Base-by-base conservation (phyloP, 64 coral and sea anemone genomes). In the Montipora sp. region DNA sequence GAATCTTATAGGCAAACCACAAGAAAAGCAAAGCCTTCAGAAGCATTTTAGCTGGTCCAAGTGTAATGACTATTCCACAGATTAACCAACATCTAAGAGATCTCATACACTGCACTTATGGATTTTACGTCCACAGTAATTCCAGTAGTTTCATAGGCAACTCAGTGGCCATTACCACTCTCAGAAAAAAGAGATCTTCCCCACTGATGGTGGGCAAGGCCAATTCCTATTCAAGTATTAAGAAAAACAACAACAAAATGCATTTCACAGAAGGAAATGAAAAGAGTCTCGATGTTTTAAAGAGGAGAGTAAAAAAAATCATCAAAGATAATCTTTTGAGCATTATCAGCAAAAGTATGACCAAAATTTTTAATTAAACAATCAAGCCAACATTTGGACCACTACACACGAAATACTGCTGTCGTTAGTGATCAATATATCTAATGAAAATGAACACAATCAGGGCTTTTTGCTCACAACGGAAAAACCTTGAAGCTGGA, bases 281-380 rank as follows among this genome's bases (percentile, higher is more conserved):
- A 7, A n/a, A 49, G 11, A 8, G 75, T 18, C 46, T 46, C 8
- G 3, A 2, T 78, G 46, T 45, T 47, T 12, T 63, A 16, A 63
- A 76, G 20, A 73, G 74, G 44, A 76, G 44, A 76, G 45, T 50
- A 6, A 8, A 19, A 19, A 50, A 50, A 15, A 4, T 47, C 6
- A 18, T 78, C 7, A 16, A 78, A 49, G 74, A 76, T 76, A 76
- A 76, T 76, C 74, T 76, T 76, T 20, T 74, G 20, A 47, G 44
- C 74, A 76, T 76, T 76, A 10, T 46, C 44, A 77, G 45, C 5
- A 36, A 36, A 36, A 36, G 36, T 61, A 45, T 63, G 6, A 4
- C 4, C 7, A 82, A 63, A 15, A 15, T 65, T 36, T 36, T 36
- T 36, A 36, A 44, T 5, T 12, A 18, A 12, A 82, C 5, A 66